Conservation (phyloP, 1,140 invertebrate species). For the Drosophila athabasca region DNA sequence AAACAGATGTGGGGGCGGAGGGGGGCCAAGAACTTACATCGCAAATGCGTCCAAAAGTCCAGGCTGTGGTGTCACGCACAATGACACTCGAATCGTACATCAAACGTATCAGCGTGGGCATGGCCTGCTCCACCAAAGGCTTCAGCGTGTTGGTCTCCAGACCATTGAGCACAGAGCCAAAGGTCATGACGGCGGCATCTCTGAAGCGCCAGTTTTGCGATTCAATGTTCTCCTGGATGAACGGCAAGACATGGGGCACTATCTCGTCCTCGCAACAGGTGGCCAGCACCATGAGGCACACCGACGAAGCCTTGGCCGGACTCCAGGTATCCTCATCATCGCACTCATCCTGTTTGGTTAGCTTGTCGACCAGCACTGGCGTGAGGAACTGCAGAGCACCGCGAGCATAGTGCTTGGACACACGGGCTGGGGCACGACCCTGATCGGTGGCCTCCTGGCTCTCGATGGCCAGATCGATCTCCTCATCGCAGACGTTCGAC, state of each 20-base stretch:
- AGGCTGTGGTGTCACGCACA: conserved; percentile 98
- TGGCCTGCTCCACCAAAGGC: conserved; percentile 97
- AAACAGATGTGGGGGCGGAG: not conserved
- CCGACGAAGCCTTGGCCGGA: conserved; percentile 99
- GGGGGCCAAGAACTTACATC: conserved; percentile 85
- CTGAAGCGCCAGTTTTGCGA: conserved; percentile 96
- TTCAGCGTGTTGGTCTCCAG: conserved; percentile 94
- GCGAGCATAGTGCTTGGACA: conserved; percentile 96
- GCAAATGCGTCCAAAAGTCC: conserved; percentile 98
- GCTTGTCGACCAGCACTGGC: conserved; percentile 95
- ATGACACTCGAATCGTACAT: conserved; percentile 97
- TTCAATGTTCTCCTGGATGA: conserved; percentile 97
- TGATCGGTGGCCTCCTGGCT: conserved; percentile 96
- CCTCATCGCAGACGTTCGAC: conserved; percentile 99
- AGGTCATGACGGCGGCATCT: conserved; percentile 99
- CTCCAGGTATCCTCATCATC: conserved; percentile 99
- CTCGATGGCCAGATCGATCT: conserved; percentile 98
- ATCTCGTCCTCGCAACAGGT: conserved; percentile 99
- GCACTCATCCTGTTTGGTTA: conserved; percentile 96
- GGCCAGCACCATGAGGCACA: conserved; percentile 99
- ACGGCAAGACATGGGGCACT: conserved; percentile 97
- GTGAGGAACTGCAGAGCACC: conserved; percentile 98
- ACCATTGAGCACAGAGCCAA: conserved; percentile 98
- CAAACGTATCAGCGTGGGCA: conserved; percentile 96
- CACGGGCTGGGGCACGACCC: conserved; percentile 94